Conservation (phyloP, 2,113 vertebrate species). For the Odontophorus gujanensis region DNA sequence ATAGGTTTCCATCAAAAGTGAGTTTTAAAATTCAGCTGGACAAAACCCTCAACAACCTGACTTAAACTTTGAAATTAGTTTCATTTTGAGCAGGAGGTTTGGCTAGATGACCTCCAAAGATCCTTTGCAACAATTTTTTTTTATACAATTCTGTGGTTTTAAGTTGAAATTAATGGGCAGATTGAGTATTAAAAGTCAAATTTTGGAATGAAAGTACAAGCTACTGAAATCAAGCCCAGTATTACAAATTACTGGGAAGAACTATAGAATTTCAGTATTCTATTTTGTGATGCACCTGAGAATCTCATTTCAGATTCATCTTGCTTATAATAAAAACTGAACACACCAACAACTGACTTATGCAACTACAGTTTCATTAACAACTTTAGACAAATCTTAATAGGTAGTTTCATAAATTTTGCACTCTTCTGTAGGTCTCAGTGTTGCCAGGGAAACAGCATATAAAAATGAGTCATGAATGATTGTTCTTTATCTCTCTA, state of each 20-base stretch:
- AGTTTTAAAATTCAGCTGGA: neutral
- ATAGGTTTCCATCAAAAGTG: neutral
- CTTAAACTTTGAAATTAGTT: neutral
- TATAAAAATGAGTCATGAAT: neutral
- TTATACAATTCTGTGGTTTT: neutral
- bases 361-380: neutral
- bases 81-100: neutral
- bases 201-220: neutral
- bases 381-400: slow-evolving; percentile 7
- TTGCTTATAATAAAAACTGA: neutral
- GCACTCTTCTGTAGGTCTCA: neutral
- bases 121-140: neutral
- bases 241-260: neutral
- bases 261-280: neutral
- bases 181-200: neutral
- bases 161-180: neutral
- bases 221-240: neutral
- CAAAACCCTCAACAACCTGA: neutral
- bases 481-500: neutral
- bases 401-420: neutral
- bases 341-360: neutral
- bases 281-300: slow-evolving; percentile 6
- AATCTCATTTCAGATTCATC: neutral
- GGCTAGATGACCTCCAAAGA: neutral
- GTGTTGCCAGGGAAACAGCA: neutral